phyloP scores from a whole-genome alignment of 1,140 invertebrate species.

The Zaprionus inermis region DNA sequence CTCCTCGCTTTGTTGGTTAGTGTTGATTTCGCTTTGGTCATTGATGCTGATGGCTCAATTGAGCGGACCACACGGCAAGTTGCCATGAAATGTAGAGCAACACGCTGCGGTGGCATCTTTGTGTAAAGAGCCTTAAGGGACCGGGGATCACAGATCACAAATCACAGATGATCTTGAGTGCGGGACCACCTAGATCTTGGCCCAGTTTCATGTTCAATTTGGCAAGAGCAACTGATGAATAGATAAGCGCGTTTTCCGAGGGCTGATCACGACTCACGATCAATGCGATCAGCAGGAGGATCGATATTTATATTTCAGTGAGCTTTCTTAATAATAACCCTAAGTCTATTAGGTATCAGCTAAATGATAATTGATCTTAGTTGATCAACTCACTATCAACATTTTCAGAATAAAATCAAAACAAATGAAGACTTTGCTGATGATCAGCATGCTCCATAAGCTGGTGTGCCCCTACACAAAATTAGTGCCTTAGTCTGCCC shows the following conservation, averaged over 20 bases:
- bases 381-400: neutral
- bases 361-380: neutral
- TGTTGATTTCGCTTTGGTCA: conserved; percentile 42
- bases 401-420: neutral
- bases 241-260: neutral
- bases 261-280: neutral
- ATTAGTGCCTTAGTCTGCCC: neutral
- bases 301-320: too few relatives aligned
- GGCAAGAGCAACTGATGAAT: conserved; percentile 2
- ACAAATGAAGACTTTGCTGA: neutral
- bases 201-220: conserved; percentile 34
- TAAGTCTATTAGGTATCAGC: too few relatives aligned
- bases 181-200: conserved; percentile 48
- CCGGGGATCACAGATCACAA: conserved; percentile 44
- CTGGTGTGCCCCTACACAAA: neutral
- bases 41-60: conserved; percentile 77
- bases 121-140: conserved; percentile 17
- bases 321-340: too few relatives aligned
- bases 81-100: conserved; percentile 71
- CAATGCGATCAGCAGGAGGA: neutral
- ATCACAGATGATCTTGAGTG: neutral
- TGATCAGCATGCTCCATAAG: neutral
- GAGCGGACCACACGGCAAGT: conserved; percentile 68
- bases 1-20: conserved; percentile 16
- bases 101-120: conserved; percentile 22